phyloP scores from a whole-genome alignment of 2,888 invertebrate genomes.

The Hypercompe scribonia region DNA sequence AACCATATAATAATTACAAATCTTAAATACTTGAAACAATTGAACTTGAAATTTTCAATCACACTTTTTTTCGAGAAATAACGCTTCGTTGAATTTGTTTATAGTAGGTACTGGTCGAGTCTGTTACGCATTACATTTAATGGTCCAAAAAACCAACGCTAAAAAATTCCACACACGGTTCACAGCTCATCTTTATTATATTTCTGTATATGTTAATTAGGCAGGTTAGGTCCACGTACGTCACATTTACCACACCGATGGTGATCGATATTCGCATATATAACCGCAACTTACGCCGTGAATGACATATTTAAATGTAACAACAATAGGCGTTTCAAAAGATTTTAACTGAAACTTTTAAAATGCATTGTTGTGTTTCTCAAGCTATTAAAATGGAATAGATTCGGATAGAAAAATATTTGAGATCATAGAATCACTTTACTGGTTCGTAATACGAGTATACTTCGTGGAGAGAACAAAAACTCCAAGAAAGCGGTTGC shows the following conservation, averaged over 20 bases:
- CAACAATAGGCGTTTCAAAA: neutral
- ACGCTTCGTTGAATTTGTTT: neutral
- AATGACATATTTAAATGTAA: neutral
- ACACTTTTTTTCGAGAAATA: neutral
- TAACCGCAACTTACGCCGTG: slow-evolving; percentile 4
- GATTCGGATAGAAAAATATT: too few relatives aligned
- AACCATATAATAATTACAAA: too few relatives aligned
- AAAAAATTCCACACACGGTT: slow-evolving; percentile 9
- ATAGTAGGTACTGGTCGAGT: neutral
- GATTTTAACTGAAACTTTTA: neutral
- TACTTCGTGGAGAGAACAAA: too few relatives aligned
- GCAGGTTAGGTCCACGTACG: slow-evolving; percentile 4
- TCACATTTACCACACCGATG: neutral
- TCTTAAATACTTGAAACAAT: too few relatives aligned
- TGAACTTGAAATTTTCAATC: neutral
- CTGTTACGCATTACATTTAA: neutral
- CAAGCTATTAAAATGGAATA: too few relatives aligned
- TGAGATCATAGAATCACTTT: too few relatives aligned
- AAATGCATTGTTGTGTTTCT: neutral
- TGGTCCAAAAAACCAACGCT: neutral
- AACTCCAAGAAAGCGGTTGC: too few relatives aligned
- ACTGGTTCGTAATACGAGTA: too few relatives aligned
- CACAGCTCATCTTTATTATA: slow-evolving; percentile 6
- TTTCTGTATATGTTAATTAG: neutral
- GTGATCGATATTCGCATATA: slow-evolving; percentile 3